Conservation (phyloP, 2,113 vertebrate species). For the Numida meleagris region DNA sequence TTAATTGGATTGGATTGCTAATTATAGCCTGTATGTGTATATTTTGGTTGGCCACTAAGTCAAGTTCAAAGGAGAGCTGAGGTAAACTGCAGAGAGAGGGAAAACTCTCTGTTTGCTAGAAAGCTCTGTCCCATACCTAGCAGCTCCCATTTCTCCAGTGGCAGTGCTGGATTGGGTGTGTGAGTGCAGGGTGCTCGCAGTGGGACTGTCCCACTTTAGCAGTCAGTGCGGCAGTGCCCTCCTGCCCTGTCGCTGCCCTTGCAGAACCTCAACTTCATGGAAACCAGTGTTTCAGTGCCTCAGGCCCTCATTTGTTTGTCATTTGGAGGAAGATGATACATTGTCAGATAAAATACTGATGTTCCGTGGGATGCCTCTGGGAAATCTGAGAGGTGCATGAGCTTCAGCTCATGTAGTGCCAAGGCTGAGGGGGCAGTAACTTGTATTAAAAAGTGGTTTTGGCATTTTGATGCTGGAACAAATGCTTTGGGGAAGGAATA, state of each 20-base stretch:
- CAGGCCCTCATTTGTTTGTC: neutral
- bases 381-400: neutral
- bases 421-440: neutral
- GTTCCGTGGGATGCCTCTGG: neutral
- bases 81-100: neutral
- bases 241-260: neutral
- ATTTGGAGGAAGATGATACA: neutral
- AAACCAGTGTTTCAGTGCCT: neutral
- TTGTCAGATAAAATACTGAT: neutral
- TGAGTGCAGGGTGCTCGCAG: neutral
- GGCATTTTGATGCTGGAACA: neutral
- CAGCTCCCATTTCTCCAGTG: neutral
- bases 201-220: neutral
- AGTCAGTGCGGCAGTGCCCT: neutral
- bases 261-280: neutral
- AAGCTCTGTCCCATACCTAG: neutral
- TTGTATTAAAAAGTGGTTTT: neutral
- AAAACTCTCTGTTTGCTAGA: neutral
- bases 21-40: constrained; percentile 38
- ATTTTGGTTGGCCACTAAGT: constrained; percentile 27
- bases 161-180: neutral
- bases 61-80: constrained; percentile 45
- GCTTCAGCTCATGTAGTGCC: too few species aligned
- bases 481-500: neutral
- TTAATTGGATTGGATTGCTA: constrained; percentile 64